Base-by-base conservation (phyloP, 2,797 vertebrate genomes). In the Sebastiscus tertius region DNA sequence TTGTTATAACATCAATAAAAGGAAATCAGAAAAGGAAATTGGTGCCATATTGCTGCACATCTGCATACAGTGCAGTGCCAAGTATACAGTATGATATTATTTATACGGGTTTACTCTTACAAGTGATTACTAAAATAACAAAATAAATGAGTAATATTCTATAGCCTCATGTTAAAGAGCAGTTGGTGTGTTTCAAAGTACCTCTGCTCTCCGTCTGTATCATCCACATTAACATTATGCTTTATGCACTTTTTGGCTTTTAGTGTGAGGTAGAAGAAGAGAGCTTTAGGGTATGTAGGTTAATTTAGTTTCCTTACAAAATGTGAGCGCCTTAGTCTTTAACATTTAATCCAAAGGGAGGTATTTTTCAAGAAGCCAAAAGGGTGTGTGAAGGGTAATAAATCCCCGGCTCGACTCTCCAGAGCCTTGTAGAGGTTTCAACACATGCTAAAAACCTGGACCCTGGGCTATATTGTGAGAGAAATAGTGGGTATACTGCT, bases 271-370 rank as follows among this genome's bases (percentile, higher is more conserved):
- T 61, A 85, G 75, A 73, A 72, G 75, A 89, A 72, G 65, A 86
- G 84, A 72, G 88, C 92, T 94, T 88, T 80, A 74, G 89, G 90
- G 82, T 88, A 86, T 33, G 36, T 42, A 81, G 89, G 94, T 95
- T 95, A 92, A 94, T 95, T 92, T 90, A 87, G 89, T 94, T 94
- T 93, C 89, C 75, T 84, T 83, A 88, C 81, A 84, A 94, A 93
- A 91, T 92, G 76, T 87, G 92, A 93, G 88, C 49, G 85, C 90
- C 90, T 95, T 89, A 92, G 92, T 94, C 90, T 94, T 95, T 93
- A 95, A 94, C 93, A 94, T 94, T 94, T 93, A 94, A 94, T 94
- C 93, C 90, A 91, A 94, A 94, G 89, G 91, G 87, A 90, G 92
- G 81, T 90, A 86, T 94, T 95, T 94, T 93, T 93, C 88, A 93